Conservation (phyloP, 2,888 invertebrate genomes). For the Lampropteryx suffumata region DNA sequence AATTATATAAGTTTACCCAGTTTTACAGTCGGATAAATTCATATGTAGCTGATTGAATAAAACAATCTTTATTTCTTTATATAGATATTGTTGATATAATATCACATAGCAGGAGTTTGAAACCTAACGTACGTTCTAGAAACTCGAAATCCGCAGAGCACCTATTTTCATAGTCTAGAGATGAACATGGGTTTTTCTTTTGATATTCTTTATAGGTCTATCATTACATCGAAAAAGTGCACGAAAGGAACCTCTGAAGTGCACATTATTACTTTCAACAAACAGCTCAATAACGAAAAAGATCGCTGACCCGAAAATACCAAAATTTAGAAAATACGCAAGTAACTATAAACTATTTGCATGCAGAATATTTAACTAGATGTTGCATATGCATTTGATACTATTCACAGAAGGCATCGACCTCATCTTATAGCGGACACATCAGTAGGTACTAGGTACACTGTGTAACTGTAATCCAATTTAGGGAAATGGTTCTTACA, state of each 20-base stretch:
- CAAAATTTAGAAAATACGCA: not conserved
- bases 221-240: too few relatives aligned
- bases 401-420: slow-evolving; percentile 8
- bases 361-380: slow-evolving; percentile 15
- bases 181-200: too few relatives aligned
- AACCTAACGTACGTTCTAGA: too few relatives aligned
- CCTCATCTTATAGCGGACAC: slow-evolving; percentile 13
- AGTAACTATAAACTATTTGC: slow-evolving; percentile 3
- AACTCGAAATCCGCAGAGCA: too few relatives aligned
- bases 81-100: too few relatives aligned
- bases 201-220: too few relatives aligned
- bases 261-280: too few relatives aligned
- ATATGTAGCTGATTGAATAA: not conserved
- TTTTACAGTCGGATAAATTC: not conserved
- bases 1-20: slow-evolving; percentile 3
- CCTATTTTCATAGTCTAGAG: too few relatives aligned
- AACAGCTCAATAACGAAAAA: not conserved
- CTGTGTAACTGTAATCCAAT: slow-evolving; percentile 60
- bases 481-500: slow-evolving; percentile 60
- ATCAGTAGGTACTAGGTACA: slow-evolving; percentile 21
- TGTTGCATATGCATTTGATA: slow-evolving; percentile 8
- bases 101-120: too few relatives aligned
- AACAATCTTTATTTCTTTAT: too few relatives aligned
- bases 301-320: not conserved
- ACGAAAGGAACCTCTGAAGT: too few relatives aligned